Evolutionary conservation across 1,140 invertebrate genomes (phyloP), one percentile per base, ranked within the genome.

Genomic region (Microplitis demolitor): DNA sequence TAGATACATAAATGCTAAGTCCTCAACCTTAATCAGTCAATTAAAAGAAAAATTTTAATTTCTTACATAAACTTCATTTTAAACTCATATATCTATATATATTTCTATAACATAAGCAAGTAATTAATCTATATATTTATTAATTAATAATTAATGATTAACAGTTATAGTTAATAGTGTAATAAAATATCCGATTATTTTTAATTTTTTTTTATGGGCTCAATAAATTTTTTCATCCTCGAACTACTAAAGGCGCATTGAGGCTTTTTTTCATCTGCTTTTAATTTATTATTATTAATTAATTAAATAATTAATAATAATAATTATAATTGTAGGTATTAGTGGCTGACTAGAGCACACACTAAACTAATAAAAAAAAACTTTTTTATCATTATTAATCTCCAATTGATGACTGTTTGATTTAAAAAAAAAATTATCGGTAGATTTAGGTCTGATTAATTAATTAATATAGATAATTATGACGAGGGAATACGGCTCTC

Each of bases 401-500:
- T 13, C 5, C 69, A 69, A 63, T 34, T 13, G 66, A 62, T 63
- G 45, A 58, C 39, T 62, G 35, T 4, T 61, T 53, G 39, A 66
- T 35, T 34, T 9, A 54, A 71, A 66, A 37, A 58, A 51, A 66
- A 75, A 66, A 74, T 72, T 68, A 24, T 24, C 24, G 24, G 24
- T 24, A 24, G 24, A 54, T 75, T 80, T 67, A 68, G 66, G 63
- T 37, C 39, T 24, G 50, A 37, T 53, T 74, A 39, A 60, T 60
- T 72, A 6, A 9, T 82, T 69, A 88, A 73, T 88, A 86, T 68
- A 85, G 82, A 79, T 91, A 91, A 83, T 91, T 89, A 81, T 91
- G 88, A 79, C 89, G 87, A 60, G 92, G 90, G 85, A 93, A 93
- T 77, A 93, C 87, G 74, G 91, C 90, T 78, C 91, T 91, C 64